Evolutionary conservation across 2,888 invertebrate genomes (phyloP), one percentile per base, ranked within the genome.

Genomic region (Monoplex corrugatus): DNA sequence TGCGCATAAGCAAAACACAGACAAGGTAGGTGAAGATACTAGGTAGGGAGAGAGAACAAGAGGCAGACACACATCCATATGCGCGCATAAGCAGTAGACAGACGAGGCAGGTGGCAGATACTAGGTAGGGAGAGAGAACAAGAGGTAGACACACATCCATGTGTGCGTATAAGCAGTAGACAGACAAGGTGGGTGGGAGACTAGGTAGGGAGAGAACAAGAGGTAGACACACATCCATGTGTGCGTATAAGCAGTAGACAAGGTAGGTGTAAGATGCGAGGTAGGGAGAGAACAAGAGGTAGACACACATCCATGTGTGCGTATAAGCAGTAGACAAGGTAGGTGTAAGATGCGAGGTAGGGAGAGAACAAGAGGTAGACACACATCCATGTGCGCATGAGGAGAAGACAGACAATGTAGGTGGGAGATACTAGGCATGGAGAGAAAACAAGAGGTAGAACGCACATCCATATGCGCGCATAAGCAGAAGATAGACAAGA

Each of bases 281-380:
- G n/a, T n/a, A n/a, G n/a, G n/a, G n/a, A n/a, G n/a, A 32, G 35
- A 38, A 32, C 28, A 83, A 23, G 0, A 40, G 19, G 23, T 19
- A 45, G 16, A 28, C 28, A 35, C 90, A 85, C 91, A 95, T 95
- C 95, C n/a, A n/a, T n/a, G n/a, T n/a, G n/a, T n/a, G n/a, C 32
- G 78, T 28, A 10, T n/a, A 32, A 16, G 10, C 78, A n/a, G 32
- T n/a, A 13, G 19, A 16, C 32, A 16, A 16, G 23, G 23, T 19
- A 16, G 16, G 63, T 23, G 23, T 63, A 23, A n/a, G n/a, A n/a
- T n/a, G n/a, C n/a, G n/a, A n/a, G n/a, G n/a, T n/a, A n/a, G n/a
- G n/a, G n/a, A n/a, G n/a, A n/a, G 19, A 23, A 38, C 8, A 38
- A 6, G 35, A 38, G 38, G 75, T 13, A 78, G 10, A n/a, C n/a